Conservation (phyloP, 2,113 vertebrate genomes). For the Procavia capensis region DNA sequence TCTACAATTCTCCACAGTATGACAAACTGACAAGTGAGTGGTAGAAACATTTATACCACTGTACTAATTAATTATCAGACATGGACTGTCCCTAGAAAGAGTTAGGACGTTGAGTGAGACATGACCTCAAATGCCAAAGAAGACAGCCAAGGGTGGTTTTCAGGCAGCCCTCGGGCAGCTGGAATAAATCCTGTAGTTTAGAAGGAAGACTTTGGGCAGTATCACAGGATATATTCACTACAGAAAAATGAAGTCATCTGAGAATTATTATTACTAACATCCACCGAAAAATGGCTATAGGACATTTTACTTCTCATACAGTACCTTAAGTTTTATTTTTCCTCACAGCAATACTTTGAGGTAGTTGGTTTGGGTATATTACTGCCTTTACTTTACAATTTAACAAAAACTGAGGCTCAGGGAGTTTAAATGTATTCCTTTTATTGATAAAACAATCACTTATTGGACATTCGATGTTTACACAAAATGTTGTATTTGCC, state of each 20-base stretch:
- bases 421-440: constrained; percentile 10
- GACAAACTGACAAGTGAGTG: no score
- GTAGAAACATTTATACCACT: neutral
- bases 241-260: neutral
- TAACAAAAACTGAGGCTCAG: neutral
- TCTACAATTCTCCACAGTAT: neutral
- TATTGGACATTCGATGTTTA: neutral
- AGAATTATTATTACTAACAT: neutral
- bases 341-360: neutral
- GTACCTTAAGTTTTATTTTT: neutral
- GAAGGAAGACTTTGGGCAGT: neutral
- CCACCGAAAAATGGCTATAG: neutral
- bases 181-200: neutral
- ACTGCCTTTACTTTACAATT: constrained; percentile 32
- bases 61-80: neutral
- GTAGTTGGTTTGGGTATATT: neutral
- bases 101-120: neutral
- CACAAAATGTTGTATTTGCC: neutral
- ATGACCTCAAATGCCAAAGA: neutral
- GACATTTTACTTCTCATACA: neutral
- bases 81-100: neutral
- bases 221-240: neutral
- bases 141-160: neutral
- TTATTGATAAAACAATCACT: constrained; percentile 1
- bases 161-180: neutral